phyloP scores from a whole-genome alignment of 1,140 invertebrate species.

The Drosophila varians region DNA sequence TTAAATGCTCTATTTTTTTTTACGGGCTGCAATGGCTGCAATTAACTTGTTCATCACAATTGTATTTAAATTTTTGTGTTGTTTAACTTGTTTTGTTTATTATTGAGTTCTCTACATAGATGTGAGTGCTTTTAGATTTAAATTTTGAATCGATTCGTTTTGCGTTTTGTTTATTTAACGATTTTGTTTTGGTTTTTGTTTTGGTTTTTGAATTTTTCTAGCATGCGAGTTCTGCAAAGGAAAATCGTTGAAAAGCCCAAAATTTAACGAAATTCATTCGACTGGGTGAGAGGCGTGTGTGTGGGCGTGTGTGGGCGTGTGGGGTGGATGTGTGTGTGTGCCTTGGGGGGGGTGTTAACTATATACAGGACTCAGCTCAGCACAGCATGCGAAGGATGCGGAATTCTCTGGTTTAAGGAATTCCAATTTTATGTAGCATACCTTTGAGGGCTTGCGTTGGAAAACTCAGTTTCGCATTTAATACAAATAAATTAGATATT shows the following conservation, averaged over 20 bases:
- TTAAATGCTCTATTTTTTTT: constrained; percentile 47
- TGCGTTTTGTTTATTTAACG: constrained; percentile 38
- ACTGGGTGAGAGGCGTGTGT: constrained; percentile 18
- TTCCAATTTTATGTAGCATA: constrained; percentile 31
- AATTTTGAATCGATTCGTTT: constrained; percentile 71
- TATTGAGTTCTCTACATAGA: constrained; percentile 53
- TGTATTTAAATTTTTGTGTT: constrained; percentile 52
- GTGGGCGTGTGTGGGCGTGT: neutral
- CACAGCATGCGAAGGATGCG: constrained; percentile 2
- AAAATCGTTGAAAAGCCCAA: constrained; percentile 78
- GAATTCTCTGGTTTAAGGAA: constrained; percentile 29
- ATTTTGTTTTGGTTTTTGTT: constrained; percentile 41
- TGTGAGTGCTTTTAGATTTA: constrained; percentile 44
- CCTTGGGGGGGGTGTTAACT: constrained; percentile 26
- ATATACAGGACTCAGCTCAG: constrained; percentile 42
- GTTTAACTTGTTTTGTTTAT: constrained; percentile 31
- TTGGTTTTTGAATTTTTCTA: constrained; percentile 57
- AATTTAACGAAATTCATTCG: constrained; percentile 77
- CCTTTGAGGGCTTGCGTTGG: constrained; percentile 5
- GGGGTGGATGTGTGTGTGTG: constrained; percentile 1
- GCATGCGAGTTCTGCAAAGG: constrained; percentile 81
- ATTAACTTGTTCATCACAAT: constrained; percentile 72
- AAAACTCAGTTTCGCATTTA: constrained; percentile 25
- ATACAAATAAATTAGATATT: constrained; percentile 44
- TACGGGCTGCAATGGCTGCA: constrained; percentile 49